These are phyloP conservation scores for Coracopsis vasa DNA, from an alignment of 2,113 vertebrate species.

Conservation along the genomic window DNA sequence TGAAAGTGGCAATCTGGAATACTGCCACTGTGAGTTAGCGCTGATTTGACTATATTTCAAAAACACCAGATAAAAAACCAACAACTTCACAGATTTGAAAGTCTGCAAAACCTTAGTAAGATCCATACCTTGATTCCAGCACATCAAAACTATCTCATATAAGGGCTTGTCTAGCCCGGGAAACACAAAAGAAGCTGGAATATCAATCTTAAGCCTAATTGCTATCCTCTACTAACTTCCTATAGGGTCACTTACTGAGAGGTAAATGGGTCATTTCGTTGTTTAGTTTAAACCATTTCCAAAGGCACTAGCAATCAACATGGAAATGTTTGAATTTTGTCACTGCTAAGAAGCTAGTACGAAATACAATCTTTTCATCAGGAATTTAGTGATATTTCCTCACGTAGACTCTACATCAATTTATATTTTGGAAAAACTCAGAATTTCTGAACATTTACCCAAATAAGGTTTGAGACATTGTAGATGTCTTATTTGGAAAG, in stretches of 20 bases:
- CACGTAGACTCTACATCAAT: accelerated
- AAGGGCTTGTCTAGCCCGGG: neutral
- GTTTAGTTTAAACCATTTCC: neutral
- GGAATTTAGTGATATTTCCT: neutral
- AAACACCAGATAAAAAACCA: neutral
- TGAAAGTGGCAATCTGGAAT: neutral
- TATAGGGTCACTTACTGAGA: neutral
- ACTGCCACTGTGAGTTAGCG: neutral
- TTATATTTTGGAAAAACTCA: neutral
- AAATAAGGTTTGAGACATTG: neutral
- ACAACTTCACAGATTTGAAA: neutral
- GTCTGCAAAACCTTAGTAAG: neutral
- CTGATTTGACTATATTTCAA: neutral
- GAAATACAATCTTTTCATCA: neutral
- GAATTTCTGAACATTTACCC: neutral
- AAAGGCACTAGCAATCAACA: neutral
- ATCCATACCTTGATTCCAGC: neutral
- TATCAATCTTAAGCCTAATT: neutral
- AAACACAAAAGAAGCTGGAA: neutral
- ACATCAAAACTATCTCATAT: neutral
- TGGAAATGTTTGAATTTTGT: neutral
- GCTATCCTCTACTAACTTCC: neutral
- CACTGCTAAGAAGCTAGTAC: neutral
- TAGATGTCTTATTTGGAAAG: neutral
- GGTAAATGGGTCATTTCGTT: neutral